Conservation (phyloP, 1,140 invertebrate species). For the Hormaphis cornu region DNA sequence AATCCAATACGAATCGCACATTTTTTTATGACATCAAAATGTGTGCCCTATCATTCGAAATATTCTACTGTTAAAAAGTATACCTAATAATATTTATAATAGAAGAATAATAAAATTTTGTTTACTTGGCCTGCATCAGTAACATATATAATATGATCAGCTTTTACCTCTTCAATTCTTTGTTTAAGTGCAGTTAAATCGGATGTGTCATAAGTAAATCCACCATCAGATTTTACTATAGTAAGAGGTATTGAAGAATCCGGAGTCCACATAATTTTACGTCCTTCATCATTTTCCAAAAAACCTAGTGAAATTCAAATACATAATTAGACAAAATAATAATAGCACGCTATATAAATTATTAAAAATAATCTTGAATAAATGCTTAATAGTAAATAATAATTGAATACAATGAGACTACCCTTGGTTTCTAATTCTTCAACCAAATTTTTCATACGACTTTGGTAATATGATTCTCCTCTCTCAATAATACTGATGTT, state of each 20-base stretch:
- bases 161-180: slow-evolving; percentile 78
- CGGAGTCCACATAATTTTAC: slow-evolving; percentile 71
- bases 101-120: neutral
- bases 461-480: slow-evolving; percentile 98
- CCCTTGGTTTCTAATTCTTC: slow-evolving; percentile 65
- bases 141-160: slow-evolving; percentile 89
- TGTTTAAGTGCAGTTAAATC: slow-evolving; percentile 90
- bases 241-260: slow-evolving; percentile 71
- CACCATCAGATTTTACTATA: slow-evolving; percentile 95
- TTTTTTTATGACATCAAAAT: slow-evolving; percentile 67
- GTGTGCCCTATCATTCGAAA: slow-evolving; percentile 49
- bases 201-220: slow-evolving; percentile 98
- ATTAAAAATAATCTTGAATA: slow-evolving; percentile 11
- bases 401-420: slow-evolving; percentile 25
- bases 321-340: slow-evolving; percentile 24
- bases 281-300: slow-evolving; percentile 81
- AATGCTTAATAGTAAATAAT: neutral
- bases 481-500: slow-evolving; percentile 67
- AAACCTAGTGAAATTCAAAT: slow-evolving; percentile 41
- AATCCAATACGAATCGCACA: slow-evolving; percentile 65
- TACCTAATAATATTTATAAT: neutral
- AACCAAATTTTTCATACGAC: slow-evolving; percentile 75
- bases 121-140: slow-evolving; percentile 82
- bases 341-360: neutral
- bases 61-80: neutral